Base-by-base conservation (phyloP, 2,888 invertebrate species). In the Tachystola acroxantha region DNA sequence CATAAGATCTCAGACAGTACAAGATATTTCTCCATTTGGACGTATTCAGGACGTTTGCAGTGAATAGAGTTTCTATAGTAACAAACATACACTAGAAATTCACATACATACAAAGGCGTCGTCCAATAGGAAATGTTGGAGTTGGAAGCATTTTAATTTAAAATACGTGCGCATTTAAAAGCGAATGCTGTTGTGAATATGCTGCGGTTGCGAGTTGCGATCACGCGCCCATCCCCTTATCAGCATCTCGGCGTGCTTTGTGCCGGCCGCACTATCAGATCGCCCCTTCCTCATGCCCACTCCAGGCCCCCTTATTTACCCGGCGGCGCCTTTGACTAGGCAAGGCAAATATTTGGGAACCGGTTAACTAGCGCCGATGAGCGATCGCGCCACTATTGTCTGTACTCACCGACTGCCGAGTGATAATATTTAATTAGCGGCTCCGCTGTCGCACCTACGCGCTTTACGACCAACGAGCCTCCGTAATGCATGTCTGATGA, bases 341-440 rank as follows among this genome's bases (percentile, higher is more conserved):
- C 55, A 45, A 44, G 64, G 64, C 72, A 78, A 85, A 85, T 84
- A 80, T 85, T 85, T 85, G 76, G 72, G 62, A 70, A 77, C 73
- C 68, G 60, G 78, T 78, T 77, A 80, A 77, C 76, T 76, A 77
- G 72, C 73, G 70, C 75, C 73, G 74, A 78, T 80, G 74, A 76
- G 64, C 68, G 72, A 72, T 72, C 70, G 63, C 64, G 63, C 69
- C 58, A 62, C 68, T 47, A 78, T 84, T 84, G 40, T 37, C 82
- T 79, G 71, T 68, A 61, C 60, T 59, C 61, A 64, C 73, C 72
- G 76, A 69, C 70, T 68, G 66, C 58, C 61, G 50, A 70, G 69
- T 80, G 80, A 80, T 82, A 82, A 84, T 84, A 82, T 85, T 82
- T 85, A 84, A 85, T 85, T 81, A 85, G 81, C 73, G 74, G 67